Percentiles rank a stretch among this genome's conserved stretches.
These are phyloP conservation scores for Holothuria glaberrima DNA, from an alignment of 35 echinoderm and acorn worm genomes.

Conservation along the genomic window DNA sequence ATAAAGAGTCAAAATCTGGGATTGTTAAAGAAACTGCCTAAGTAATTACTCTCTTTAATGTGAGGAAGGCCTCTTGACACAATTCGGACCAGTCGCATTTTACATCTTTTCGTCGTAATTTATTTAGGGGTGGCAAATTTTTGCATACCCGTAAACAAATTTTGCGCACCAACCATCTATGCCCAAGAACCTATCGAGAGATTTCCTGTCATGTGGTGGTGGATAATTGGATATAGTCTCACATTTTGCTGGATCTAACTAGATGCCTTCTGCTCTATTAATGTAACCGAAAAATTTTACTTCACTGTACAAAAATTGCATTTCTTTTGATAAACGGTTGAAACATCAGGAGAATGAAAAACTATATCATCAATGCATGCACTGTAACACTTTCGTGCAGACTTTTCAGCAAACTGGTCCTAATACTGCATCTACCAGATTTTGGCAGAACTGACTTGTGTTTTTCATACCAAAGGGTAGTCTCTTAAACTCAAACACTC, in stretches of 20 bases:
- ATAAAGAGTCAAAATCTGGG: too few relatives aligned
- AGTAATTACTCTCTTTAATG: too few relatives aligned
- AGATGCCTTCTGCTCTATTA: slow-evolving; percentile 39
- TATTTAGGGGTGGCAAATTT: too few relatives aligned
- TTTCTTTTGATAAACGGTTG: slow-evolving; percentile 46
- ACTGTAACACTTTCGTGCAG: slow-evolving; percentile 54
- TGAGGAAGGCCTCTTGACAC: too few relatives aligned
- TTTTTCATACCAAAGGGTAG: slow-evolving; percentile 35
- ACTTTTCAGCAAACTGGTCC: neutral
- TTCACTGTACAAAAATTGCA: slow-evolving; percentile 19
- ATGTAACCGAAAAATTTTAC: slow-evolving; percentile 69
- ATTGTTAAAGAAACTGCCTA: too few relatives aligned
- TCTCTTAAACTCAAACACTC: neutral
- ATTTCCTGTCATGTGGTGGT: too few relatives aligned
- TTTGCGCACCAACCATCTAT: neutral
- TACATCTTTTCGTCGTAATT: too few relatives aligned
- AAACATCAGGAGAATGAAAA: neutral
- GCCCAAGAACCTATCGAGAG: neutral
- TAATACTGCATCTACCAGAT: slow-evolving; percentile 8
- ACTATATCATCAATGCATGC: slow-evolving; percentile 60
- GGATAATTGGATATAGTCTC: neutral
- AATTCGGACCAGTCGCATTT: too few relatives aligned
- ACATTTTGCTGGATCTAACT: slow-evolving; percentile 60
- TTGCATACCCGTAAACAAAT: neutral
- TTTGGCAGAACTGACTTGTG: slow-evolving; percentile 28